Base-by-base conservation (phyloP, 2,113 vertebrate species). In the Uria lomvia region DNA sequence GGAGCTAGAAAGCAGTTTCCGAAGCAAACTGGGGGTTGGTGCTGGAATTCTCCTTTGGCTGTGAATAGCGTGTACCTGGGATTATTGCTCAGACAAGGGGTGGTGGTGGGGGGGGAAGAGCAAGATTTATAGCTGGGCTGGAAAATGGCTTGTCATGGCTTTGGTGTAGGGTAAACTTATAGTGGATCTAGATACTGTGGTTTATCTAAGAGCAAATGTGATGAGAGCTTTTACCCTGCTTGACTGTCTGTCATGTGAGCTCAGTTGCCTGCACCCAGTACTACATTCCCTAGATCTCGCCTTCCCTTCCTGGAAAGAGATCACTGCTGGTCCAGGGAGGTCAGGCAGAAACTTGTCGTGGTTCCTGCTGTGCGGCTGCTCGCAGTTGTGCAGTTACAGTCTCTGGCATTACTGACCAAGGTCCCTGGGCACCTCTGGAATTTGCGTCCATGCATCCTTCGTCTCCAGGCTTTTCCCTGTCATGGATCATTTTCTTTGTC, bases 281-380 rank as follows among this genome's bases (percentile, higher is more conserved):
- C 18, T 65, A 10, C 3, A 4, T 60, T 77, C 18, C 59, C 12
- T 40, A 45, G 55, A 23, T 50, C n/a, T 76, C 0, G 0, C 42
- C 9, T 42, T 85, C 22, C 13, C 4, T 53, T 84, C 43, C 32
- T 12, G 22, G 21, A 43, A 50, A 66, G 58, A 38, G 22, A 17
- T 26, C 1, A 4, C 42, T 85, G 30, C 47, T 49, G 55, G 12
- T 36, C 24, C 18, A 6, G 66, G 66, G 17, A 74, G 26, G 7
- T 3, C n/a, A 43, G 47, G n/a, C 21, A 66, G 67, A 47, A 85
- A 19, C 19, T 8, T n/a, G 20, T 22, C 5, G 8, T 47, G 18
- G 19, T 17, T 63, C 15, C 62, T 42, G 13, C 27, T 78, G 27
- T 30, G 47, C 1, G 1, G 34, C 24, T 82, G 38, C 43, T 76